Conservation (phyloP, 2,113 vertebrate genomes). For the Maccullochella peelii region DNA sequence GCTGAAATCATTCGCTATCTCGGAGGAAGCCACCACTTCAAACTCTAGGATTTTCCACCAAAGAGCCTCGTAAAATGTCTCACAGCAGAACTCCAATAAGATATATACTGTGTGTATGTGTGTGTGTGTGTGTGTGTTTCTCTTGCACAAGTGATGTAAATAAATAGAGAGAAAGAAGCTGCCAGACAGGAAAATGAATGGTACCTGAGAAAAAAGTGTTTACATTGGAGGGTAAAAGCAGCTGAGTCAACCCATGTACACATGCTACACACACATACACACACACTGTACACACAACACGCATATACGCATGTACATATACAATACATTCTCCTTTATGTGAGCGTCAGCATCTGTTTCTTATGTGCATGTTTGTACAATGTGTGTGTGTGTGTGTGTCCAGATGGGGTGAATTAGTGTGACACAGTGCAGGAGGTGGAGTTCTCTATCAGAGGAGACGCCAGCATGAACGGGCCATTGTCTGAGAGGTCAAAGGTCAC, state of each 20-base stretch:
- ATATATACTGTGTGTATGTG: not conserved
- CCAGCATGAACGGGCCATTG: conserved; percentile 2
- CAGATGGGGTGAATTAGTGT: conserved; percentile 4
- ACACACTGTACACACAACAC: not conserved
- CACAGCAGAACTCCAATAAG: not conserved
- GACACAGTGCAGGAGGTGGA: not conserved
- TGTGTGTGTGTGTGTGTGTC: not conserved
- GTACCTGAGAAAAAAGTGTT: not conserved
- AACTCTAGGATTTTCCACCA: not conserved
- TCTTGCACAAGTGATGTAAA: conserved; percentile 1
- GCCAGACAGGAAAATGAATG: conserved; percentile 25
- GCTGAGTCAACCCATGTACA: conserved; percentile 33
- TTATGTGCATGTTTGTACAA: too few species aligned
- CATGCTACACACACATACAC: not conserved
- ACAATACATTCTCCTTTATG: not conserved
- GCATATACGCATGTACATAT: not conserved
- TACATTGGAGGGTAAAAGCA: not conserved
- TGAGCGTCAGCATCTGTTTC: too few species aligned
- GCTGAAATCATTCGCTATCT: too few species aligned
- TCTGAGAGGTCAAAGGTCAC: conserved; percentile 30
- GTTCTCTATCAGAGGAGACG: conserved; percentile 5
- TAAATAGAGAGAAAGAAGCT: conserved; percentile 12
- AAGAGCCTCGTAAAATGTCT: not conserved
- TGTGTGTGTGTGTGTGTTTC: conserved; percentile 1
- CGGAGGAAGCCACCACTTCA: not conserved